Evolutionary conservation across 2,797 vertebrate species (phyloP).

Genomic region (Acanthiza pusilla): DNA sequence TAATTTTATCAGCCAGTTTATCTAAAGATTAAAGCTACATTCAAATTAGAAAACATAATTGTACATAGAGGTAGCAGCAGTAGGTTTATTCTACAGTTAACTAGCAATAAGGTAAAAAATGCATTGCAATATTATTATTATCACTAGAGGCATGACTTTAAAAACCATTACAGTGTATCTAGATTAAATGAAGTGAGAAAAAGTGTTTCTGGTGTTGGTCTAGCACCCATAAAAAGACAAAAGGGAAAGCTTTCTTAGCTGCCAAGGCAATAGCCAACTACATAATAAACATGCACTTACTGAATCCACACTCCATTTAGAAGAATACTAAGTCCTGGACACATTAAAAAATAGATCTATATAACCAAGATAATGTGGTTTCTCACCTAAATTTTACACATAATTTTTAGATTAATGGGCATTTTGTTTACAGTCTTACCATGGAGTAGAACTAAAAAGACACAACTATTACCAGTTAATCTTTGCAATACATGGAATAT

Average conservation of each 20-base stretch:
- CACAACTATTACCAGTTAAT: not conserved
- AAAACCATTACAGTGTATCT: not conserved
- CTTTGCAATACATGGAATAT: not conserved
- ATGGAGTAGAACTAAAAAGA: not conserved
- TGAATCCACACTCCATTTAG: not conserved
- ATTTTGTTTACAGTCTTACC: not conserved
- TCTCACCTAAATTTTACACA: not conserved
- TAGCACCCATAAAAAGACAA: not conserved
- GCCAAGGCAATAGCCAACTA: not conserved
- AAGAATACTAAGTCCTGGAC: not conserved
- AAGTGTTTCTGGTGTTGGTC: not conserved
- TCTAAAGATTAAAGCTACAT: not conserved
- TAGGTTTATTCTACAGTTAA: not conserved
- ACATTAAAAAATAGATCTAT: not conserved
- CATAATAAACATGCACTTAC: not conserved
- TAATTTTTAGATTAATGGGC: not conserved
- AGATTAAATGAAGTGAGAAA: conserved; percentile 15
- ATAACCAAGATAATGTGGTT: not conserved
- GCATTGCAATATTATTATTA: not conserved
- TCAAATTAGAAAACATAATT: not conserved
- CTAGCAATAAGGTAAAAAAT: not conserved
- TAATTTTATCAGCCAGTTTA: not conserved
- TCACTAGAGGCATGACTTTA: not conserved
- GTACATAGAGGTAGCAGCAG: not conserved
- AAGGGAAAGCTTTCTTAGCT: not conserved